These are phyloP conservation scores for Abrostola triplasia DNA, from an alignment of 2,888 invertebrate genomes.

Conservation along the genomic window DNA sequence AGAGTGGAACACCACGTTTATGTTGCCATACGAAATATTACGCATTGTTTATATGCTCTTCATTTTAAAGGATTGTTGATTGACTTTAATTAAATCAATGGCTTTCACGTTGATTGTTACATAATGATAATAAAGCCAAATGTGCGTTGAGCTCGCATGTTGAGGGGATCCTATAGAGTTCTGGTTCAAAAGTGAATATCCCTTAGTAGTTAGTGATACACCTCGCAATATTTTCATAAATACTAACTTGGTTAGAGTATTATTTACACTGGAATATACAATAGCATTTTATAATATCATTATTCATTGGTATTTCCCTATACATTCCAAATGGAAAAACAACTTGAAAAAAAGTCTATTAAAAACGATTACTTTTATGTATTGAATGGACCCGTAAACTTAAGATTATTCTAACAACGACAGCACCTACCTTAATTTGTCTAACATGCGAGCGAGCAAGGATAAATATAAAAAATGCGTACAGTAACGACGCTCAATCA, in stretches of 20 bases:
- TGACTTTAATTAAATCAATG: slow-evolving; percentile 37
- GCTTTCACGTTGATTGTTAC: slow-evolving; percentile 44
- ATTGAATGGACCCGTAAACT: no score
- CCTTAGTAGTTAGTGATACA: slow-evolving; percentile 19
- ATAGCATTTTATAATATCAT: no score
- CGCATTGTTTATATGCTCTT: slow-evolving; percentile 38
- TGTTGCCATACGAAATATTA: slow-evolving; percentile 51
- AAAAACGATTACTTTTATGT: no score
- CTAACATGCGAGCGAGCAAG: slow-evolving; percentile 19
- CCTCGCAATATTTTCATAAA: slow-evolving; percentile 11
- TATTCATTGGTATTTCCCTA: no score
- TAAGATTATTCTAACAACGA: slow-evolving; percentile 18
- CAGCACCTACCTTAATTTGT: slow-evolving; percentile 22
- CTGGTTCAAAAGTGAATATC: slow-evolving; percentile 16
- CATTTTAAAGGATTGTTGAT: slow-evolving; percentile 22
- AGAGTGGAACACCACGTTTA: slow-evolving; percentile 49
- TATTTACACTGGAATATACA: no score
- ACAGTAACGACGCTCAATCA: slow-evolving; percentile 31
- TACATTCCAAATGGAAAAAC: no score
- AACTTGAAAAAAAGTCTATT: no score
- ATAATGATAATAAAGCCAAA: slow-evolving; percentile 27
- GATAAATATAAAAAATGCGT: slow-evolving; percentile 18
- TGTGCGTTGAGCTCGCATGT: slow-evolving; percentile 28
- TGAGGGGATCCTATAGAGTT: slow-evolving; percentile 32
- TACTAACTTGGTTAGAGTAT: no score